These are phyloP conservation scores for Acomys russatus DNA, from an alignment of 2,797 vertebrate genomes.

Conservation along the genomic window DNA sequence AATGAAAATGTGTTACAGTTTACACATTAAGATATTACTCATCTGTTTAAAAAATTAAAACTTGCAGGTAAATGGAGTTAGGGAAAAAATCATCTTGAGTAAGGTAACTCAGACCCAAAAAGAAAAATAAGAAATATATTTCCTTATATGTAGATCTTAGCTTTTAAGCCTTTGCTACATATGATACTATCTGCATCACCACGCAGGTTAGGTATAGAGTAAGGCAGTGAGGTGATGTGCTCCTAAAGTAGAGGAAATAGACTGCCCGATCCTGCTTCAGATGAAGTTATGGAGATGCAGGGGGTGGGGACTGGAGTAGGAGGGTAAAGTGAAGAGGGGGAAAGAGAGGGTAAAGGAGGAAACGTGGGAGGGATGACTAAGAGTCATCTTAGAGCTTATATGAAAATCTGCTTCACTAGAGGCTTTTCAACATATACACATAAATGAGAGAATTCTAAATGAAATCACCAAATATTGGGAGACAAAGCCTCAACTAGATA, in stretches of 20 bases:
- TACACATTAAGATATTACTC: background rate
- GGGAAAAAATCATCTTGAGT: background rate
- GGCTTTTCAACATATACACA: background rate
- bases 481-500: background rate
- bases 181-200: background rate
- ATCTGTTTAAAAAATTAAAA: background rate
- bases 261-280: too few relatives aligned
- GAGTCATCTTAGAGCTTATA: background rate
- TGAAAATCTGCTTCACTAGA: background rate
- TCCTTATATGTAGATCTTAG: background rate
- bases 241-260: background rate
- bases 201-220: background rate
- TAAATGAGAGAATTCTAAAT: background rate
- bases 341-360: background rate
- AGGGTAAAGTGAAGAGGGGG: background rate
- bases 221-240: background rate
- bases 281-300: background rate
- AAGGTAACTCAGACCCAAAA: background rate
- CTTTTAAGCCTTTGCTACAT: background rate
- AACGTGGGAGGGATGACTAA: background rate
- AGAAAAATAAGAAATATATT: background rate
- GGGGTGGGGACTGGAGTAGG: background rate
- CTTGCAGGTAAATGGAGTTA: background rate
- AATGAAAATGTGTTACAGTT: background rate
- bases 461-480: background rate